A percentile compares a stretch with the other conserved stretches of the same genome.
These are phyloP conservation scores for Prenolepis imparis DNA, from an alignment of 2,888 invertebrate species.

Conservation along the genomic window DNA sequence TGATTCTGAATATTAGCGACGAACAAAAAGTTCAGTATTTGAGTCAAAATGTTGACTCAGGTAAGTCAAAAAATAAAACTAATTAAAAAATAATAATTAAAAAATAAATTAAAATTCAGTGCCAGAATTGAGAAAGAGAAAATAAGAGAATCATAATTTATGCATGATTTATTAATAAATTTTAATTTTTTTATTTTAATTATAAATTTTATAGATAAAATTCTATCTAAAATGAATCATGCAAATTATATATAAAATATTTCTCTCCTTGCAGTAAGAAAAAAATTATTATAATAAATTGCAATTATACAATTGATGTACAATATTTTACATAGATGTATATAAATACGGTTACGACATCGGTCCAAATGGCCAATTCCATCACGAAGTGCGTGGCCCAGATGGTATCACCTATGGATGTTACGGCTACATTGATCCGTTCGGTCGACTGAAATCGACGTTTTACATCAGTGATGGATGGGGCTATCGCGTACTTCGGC, in stretches of 20 bases:
- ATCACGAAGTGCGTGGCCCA: slow-evolving; percentile 92
- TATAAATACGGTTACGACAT: slow-evolving; percentile 94
- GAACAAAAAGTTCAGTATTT: slow-evolving; percentile 92
- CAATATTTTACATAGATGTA: slow-evolving; percentile 88
- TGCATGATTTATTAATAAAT: too few species aligned
- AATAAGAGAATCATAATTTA: neutral
- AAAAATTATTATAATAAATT: neutral
- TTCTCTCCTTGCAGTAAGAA: neutral
- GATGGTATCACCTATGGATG: slow-evolving; percentile 94
- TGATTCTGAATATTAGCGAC: slow-evolving; percentile 91
- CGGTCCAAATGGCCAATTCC: slow-evolving; percentile 91
- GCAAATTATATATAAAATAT: neutral
- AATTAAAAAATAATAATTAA: too few species aligned
- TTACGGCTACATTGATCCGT: slow-evolving; percentile 92
- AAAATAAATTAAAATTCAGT: neutral
- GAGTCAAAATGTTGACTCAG: slow-evolving; percentile 92
- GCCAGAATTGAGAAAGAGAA: neutral
- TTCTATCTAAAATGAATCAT: neutral
- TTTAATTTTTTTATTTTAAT: too few species aligned
- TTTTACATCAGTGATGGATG: slow-evolving; percentile 93
- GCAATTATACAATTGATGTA: neutral
- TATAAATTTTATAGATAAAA: neutral
- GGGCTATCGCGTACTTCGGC: slow-evolving; percentile 92
- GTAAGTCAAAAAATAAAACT: slow-evolving; percentile 87
- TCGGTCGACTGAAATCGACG: slow-evolving; percentile 89